These are phyloP conservation scores for Hydrotaea cyrtoneurina DNA, from an alignment of 2,888 invertebrate genomes.

Conservation along the genomic window DNA sequence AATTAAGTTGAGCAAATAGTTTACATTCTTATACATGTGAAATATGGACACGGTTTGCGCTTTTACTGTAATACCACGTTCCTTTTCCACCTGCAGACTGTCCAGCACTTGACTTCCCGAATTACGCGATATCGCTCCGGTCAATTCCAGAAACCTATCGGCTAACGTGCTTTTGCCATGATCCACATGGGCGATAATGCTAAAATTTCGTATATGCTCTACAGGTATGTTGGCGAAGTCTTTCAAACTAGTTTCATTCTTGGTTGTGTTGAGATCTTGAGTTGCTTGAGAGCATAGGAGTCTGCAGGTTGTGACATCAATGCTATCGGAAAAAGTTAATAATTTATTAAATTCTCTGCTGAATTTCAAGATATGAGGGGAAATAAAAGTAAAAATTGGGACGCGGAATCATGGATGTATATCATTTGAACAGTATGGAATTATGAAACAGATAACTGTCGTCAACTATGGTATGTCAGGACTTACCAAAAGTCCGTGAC, in stretches of 20 bases:
- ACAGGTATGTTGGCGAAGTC: constrained; percentile 74
- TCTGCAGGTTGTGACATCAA: constrained; percentile 30
- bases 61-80: constrained; percentile 99
- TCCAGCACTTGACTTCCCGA: constrained; percentile 88
- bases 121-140: constrained; percentile 88
- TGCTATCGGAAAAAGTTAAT: constrained; percentile 36
- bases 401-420: too few relatives aligned
- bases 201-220: constrained; percentile 90
- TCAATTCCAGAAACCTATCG: constrained; percentile 95
- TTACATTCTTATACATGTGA: constrained; percentile 85
- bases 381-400: too few relatives aligned
- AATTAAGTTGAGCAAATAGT: constrained; percentile 95
- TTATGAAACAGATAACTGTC: too few relatives aligned
- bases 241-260: constrained; percentile 57
- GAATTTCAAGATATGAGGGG: too few relatives aligned
- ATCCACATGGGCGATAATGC: constrained; percentile 99
- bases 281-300: constrained; percentile 10
- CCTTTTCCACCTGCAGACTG: constrained; percentile 92
- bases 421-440: too few relatives aligned
- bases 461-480: too few relatives aligned
- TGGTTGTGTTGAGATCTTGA: not conserved
- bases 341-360: not conserved
- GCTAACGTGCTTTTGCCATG: constrained; percentile 99
- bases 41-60: constrained; percentile 96
- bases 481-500: too few relatives aligned